phyloP scores from a whole-genome alignment of 2,888 invertebrate genomes.

The Atrina japonica region DNA sequence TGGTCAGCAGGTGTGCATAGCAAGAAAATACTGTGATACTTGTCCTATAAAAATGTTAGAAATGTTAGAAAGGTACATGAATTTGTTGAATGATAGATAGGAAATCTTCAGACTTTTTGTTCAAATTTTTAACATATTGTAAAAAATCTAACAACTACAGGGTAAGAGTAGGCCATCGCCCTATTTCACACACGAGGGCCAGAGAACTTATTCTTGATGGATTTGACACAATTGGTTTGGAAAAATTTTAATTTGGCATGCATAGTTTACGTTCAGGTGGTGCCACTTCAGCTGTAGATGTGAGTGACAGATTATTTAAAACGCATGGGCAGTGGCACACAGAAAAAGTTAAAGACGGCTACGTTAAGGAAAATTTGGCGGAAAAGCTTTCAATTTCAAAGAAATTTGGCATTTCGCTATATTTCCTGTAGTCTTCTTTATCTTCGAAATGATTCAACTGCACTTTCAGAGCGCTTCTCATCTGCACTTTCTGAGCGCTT shows the following conservation, averaged over 20 bases:
- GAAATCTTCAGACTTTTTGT: background rate
- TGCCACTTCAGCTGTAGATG: conserved; percentile 2
- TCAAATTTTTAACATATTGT: conserved; percentile 9
- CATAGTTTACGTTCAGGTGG: conserved; percentile 11
- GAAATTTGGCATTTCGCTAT: no score
- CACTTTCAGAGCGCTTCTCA: no score
- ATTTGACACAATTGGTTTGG: background rate
- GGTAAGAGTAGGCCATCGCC: background rate
- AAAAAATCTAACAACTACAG: background rate
- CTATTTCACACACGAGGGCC: background rate
- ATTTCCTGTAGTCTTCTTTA: no score
- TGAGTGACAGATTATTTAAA: conserved; percentile 11
- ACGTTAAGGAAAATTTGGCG: no score
- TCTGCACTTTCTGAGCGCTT: no score
- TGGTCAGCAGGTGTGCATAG: no score
- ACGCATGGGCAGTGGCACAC: conserved; percentile 8
- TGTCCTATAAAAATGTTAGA: no score
- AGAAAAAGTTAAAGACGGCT: conserved; percentile 8
- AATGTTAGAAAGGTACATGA: background rate
- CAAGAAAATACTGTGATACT: no score
- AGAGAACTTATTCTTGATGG: background rate
- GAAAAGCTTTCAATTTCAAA: no score
- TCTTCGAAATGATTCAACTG: no score
- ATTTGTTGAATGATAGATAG: background rate
- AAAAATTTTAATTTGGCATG: background rate